A percentile compares a stretch with the other conserved stretches of the same genome.
Conservation (phyloP, 2,113 vertebrate species). For the Atlantisia rogersi region DNA sequence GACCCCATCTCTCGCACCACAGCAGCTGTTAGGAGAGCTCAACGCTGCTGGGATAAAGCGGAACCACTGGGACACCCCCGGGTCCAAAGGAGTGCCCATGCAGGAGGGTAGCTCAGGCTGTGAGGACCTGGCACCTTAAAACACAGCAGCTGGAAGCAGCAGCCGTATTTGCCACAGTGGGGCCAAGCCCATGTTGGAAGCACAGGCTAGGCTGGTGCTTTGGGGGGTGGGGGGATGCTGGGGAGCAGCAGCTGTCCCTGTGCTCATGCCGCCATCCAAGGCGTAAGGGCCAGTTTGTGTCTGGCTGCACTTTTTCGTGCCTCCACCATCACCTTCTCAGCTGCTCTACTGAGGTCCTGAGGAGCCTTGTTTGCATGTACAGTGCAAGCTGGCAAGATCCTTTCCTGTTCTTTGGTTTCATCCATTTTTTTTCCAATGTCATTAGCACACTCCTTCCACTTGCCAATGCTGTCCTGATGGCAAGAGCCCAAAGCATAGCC, state of each 20-base stretch:
- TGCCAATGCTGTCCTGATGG: background rate
- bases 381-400: background rate
- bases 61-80: rapidly evolving
- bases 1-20: rapidly evolving
- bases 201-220: background rate
- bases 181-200: background rate
- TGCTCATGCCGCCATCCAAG: rapidly evolving
- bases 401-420: background rate
- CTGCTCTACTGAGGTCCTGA: background rate
- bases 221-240: background rate
- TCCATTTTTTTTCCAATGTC: background rate
- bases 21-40: background rate
- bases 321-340: background rate
- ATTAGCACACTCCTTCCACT: background rate
- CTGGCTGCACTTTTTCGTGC: rapidly evolving
- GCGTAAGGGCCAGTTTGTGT: background rate
- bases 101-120: background rate
- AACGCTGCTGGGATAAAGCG: background rate
- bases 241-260: background rate
- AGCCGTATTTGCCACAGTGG: rapidly evolving
- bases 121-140: background rate
- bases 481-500: background rate
- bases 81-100: background rate
- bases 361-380: background rate
- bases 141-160: background rate